Evolutionary conservation across 2,113 vertebrate species (phyloP).

Genomic region (Phylloscopus whistleri): DNA sequence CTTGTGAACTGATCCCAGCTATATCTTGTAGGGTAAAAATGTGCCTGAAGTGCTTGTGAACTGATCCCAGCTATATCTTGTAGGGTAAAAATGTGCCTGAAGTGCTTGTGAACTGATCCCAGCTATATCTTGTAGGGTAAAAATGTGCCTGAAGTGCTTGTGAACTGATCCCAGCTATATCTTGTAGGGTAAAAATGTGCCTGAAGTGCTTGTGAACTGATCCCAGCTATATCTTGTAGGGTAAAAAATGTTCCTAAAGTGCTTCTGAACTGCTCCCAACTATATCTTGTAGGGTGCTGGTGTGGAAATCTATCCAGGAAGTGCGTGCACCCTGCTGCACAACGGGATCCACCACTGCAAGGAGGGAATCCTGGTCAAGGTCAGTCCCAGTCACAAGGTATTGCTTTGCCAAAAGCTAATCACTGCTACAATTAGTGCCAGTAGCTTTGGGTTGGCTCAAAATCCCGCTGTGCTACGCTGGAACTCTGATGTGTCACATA

Average conservation of each 20-base stretch:
- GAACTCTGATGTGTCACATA: accelerated
- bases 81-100: too few species aligned
- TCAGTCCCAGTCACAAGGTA: slow-evolving; percentile 47
- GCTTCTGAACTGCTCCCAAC: not conserved
- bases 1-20: not conserved
- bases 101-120: not conserved
- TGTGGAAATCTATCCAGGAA: slow-evolving; percentile 93
- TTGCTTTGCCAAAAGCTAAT: not conserved
- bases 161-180: not conserved
- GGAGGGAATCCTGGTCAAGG: slow-evolving; percentile 96
- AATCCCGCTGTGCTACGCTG: not conserved
- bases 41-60: not conserved
- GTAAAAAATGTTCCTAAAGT: not conserved
- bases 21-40: not conserved
- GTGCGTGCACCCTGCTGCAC: slow-evolving; percentile 80
- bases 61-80: not conserved
- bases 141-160: not conserved
- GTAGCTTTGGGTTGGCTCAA: not conserved
- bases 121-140: not conserved
- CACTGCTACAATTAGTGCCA: not conserved
- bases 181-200: slow-evolving; percentile 74
- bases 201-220: not conserved
- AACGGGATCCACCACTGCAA: slow-evolving; percentile 95
- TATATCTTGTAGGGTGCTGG: slow-evolving; percentile 83
- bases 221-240: not conserved